Evolutionary conservation across 2,113 vertebrate species (phyloP).

Genomic region (Perccottus glenii): DNA sequence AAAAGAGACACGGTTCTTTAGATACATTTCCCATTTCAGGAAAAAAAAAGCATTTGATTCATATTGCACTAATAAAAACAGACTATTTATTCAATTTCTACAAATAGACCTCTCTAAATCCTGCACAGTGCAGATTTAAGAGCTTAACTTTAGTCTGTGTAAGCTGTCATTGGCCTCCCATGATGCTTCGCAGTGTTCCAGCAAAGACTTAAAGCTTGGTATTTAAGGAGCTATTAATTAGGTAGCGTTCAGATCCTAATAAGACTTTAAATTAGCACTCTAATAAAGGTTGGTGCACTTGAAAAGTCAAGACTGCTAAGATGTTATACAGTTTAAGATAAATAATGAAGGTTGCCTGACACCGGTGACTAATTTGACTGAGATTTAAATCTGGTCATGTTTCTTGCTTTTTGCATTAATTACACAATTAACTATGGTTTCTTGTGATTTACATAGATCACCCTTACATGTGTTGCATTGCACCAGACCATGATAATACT

Average conservation of each 20-base stretch:
- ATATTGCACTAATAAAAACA: not conserved
- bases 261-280: slow-evolving; percentile 51
- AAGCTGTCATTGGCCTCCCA: slow-evolving; percentile 39
- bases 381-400: not conserved
- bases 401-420: not conserved
- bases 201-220: slow-evolving; percentile 55
- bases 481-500: no score
- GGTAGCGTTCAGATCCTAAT: slow-evolving; percentile 35
- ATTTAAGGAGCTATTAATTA: slow-evolving; percentile 63
- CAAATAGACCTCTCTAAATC: not conserved
- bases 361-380: slow-evolving; percentile 1
- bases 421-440: not conserved
- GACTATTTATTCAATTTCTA: not conserved
- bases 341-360: slow-evolving; percentile 21
- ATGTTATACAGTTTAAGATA: slow-evolving; percentile 12
- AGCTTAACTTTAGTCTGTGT: slow-evolving; percentile 21
- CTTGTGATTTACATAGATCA: not conserved
- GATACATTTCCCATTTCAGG: slow-evolving; percentile 1
- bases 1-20: not conserved
- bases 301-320: slow-evolving; percentile 47
- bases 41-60: not conserved
- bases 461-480: not conserved
- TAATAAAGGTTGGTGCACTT: slow-evolving; percentile 38
- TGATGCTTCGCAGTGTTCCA: slow-evolving; percentile 33
- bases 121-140: not conserved